Evolutionary conservation across 2,113 vertebrate species (phyloP), one percentile per base, ranked within the genome.

Genomic region (Pluvianellus socialis): DNA sequence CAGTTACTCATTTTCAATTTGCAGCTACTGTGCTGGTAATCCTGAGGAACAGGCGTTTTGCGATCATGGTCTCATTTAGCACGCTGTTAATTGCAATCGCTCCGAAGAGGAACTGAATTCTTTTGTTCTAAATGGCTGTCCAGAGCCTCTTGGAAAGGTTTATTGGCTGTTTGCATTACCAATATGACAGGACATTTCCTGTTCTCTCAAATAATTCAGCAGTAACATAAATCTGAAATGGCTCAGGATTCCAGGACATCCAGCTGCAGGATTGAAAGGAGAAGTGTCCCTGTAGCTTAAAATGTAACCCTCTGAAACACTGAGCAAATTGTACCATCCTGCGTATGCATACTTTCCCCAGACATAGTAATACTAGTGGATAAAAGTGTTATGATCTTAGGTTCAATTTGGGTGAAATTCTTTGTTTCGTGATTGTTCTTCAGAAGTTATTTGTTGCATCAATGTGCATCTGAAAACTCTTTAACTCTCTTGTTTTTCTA

Each of bases 281-380:
- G 9, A 75, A 63, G 5, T 55, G 7, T 72, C 40, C 55, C 4
- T 23, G 26, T 75, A 42, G 24, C 19, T 75, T 83, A 62, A 83
- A 67, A 75, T 45, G 15, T 91, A 79, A 42, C 47, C 8, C 10
- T 35, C 15, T 49, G 56, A 40, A 86, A n/a, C 8, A 15, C 35
- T 32, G 44, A 63, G 26, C 24, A 45, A 62, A n/a, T 27, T 19
- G 9, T 40, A 83, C 26, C 22, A 22, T 68, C 6, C 14, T 61
- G 53, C 7, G 18, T 0, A 0, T 45, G 16, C 0, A 2, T 84
- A 6, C 30, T 66, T 74, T 81, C 30, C 5, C 3, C 40, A n/a
- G 52, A 18, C 1, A 23, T 6, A 53, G 40, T 7, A 21, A 14
- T 27, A 10, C 45, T 73, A 28, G 17, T 65, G 44, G 35, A 55